Percentiles rank a stretch among this genome's conserved stretches.
These are phyloP conservation scores for Microhierax caerulescens DNA, from an alignment of 2,797 vertebrate genomes.

Conservation along the genomic window DNA sequence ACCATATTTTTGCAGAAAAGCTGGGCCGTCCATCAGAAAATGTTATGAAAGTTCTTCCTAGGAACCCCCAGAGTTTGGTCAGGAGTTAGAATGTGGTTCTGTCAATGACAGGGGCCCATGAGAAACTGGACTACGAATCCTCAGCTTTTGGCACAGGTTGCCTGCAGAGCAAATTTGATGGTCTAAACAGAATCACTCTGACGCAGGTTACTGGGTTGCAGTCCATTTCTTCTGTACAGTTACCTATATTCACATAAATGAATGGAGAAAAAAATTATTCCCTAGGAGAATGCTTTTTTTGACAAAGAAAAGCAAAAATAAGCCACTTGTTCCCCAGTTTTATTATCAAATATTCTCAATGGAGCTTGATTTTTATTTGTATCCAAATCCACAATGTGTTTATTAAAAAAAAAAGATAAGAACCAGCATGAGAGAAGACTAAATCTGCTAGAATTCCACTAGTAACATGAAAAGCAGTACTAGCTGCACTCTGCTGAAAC, in stretches of 20 bases:
- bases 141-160: not conserved
- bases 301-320: constrained; percentile 31
- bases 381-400: not conserved
- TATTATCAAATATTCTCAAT: constrained; percentile 52
- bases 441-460: not conserved
- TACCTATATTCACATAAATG: not conserved
- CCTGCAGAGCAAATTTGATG: not conserved
- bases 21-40: not conserved
- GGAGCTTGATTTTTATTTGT: not conserved
- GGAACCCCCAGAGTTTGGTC: not conserved
- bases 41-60: not conserved
- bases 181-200: not conserved
- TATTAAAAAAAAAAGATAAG: not conserved
- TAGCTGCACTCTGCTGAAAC: constrained; percentile 42
- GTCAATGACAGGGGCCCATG: not conserved
- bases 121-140: not conserved
- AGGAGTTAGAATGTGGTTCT: not conserved
- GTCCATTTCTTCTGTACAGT: not conserved
- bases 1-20: not conserved
- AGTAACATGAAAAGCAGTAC: not conserved
- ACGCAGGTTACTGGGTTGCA: not conserved
- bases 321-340: constrained; percentile 1
- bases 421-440: not conserved
- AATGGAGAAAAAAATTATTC: not conserved
- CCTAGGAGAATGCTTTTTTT: not conserved